Percentiles rank a stretch among this genome's conserved stretches.
Evolutionary conservation across 1,140 invertebrate species (phyloP).

Genomic region (Drosophila orosa): DNA sequence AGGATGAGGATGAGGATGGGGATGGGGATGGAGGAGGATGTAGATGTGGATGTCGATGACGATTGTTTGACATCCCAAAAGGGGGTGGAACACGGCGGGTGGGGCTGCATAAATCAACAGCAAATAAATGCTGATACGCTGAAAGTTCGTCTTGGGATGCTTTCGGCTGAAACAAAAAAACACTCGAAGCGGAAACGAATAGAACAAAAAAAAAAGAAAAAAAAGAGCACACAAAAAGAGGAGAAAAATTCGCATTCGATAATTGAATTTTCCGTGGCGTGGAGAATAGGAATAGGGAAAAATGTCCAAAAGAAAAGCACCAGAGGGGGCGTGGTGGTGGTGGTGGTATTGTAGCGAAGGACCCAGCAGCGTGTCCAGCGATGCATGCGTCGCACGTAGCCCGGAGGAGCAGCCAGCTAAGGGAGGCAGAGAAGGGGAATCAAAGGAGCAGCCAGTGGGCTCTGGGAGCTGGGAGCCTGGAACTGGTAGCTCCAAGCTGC

Average conservation of each 20-base stretch:
- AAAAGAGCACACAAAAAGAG: conserved; percentile 55
- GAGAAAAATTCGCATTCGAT: conserved; percentile 83
- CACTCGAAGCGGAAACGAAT: conserved; percentile 78
- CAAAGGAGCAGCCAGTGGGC: conserved; percentile 29
- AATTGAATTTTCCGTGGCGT: conserved; percentile 79
- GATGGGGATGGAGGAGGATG: conserved; percentile 26
- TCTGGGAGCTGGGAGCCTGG: neutral
- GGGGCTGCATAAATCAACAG: conserved; percentile 79
- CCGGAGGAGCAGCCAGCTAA: conserved; percentile 60
- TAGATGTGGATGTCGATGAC: conserved; percentile 23
- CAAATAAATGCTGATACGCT: conserved; percentile 84
- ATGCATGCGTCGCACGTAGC: conserved; percentile 80
- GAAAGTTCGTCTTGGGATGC: conserved; percentile 75
- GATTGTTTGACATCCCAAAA: conserved; percentile 50
- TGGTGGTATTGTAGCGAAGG: conserved; percentile 11
- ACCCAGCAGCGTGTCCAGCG: conserved; percentile 74
- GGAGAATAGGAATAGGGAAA: conserved; percentile 54
- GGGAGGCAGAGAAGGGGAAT: conserved; percentile 11
- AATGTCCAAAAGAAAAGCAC: conserved; percentile 31
- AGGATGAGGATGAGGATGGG: neutral
- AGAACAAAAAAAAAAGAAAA: conserved; percentile 56
- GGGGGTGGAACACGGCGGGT: neutral
- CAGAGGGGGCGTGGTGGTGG: conserved; percentile 10
- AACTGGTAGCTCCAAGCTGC: conserved; percentile 42
- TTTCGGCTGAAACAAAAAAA: conserved; percentile 78